Evolutionary conservation across 2,888 invertebrate genomes (phyloP), one percentile per base, ranked within the genome.

Genomic region (Leptarthrus brevirostris): DNA sequence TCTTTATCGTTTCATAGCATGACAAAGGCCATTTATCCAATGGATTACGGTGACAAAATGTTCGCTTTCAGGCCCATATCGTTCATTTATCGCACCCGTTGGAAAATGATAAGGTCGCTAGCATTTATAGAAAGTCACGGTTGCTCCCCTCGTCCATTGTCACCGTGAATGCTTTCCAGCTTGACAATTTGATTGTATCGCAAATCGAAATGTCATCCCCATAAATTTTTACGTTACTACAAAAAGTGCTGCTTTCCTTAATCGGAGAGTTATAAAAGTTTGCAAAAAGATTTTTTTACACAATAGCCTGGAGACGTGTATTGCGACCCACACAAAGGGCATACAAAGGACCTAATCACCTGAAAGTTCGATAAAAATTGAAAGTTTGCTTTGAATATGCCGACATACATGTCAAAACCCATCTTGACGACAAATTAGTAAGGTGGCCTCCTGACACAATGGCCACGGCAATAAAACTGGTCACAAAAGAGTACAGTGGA

Each of bases 351-450:
- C 20, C 44, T 64, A 64, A 64, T 47, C 64, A 64, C 64, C 64
- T 64, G 64, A 44, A 24, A 64, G 34, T 47, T 22, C 47, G 64
- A 64, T 64, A 64, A 64, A 64, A 64, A 24, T 12, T 64, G 18
- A 56, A 58, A 36, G 36, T 18, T 58, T 36, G 6, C 26, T 58
- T 34, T 56, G 22, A 22, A n/a, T 20, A 10, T 22, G 2, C 22
- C 22, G 40, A 40, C n/a, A n/a, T n/a, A n/a, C n/a, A n/a, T n/a
- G n/a, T n/a, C n/a, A n/a, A n/a, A n/a, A n/a, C n/a, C n/a, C n/a
- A n/a, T n/a, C n/a, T n/a, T n/a, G n/a, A n/a, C n/a, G n/a, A n/a
- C n/a, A n/a, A n/a, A n/a, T n/a, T n/a, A n/a, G n/a, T n/a, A n/a
- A n/a, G n/a, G n/a, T n/a, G n/a, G n/a, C n/a, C n/a, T n/a, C n/a